Evolutionary conservation across 2,113 vertebrate genomes (phyloP).

Genomic region (Todiramphus saurophagus): DNA sequence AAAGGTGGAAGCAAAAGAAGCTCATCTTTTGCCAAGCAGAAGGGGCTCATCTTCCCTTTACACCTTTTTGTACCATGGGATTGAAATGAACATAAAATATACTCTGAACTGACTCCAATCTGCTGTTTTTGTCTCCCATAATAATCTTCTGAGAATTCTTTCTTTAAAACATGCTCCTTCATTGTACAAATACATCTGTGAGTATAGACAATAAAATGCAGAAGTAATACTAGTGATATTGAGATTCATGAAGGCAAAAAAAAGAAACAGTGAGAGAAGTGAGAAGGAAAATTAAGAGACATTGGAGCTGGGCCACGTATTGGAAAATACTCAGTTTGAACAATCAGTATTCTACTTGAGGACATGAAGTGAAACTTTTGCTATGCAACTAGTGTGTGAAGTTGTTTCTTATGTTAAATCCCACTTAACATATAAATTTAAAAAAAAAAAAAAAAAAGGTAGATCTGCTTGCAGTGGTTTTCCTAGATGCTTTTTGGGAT

Average conservation of each 20-base stretch:
- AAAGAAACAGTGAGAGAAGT: not conserved
- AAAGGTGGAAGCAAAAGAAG: not conserved
- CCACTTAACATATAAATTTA: not conserved
- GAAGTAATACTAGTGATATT: not conserved
- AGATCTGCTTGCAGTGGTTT: not conserved
- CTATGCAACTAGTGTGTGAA: slow-evolving; percentile 2
- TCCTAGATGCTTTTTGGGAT: not conserved
- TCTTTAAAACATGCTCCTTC: not conserved
- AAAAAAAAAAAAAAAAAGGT: not conserved
- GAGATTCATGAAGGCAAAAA: slow-evolving; percentile 34
- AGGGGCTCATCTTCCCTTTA: not conserved
- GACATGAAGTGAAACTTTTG: slow-evolving; percentile 8
- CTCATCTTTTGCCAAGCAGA: not conserved
- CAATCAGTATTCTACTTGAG: not conserved
- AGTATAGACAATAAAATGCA: not conserved
- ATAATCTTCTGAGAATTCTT: not conserved
- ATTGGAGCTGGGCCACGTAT: not conserved
- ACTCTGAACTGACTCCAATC: not conserved
- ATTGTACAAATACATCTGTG: not conserved
- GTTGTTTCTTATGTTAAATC: not conserved
- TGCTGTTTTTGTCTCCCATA: not conserved
- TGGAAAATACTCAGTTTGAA: not conserved
- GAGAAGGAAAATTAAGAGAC: slow-evolving; percentile 25
- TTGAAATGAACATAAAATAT: not conserved
- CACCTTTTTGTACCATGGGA: not conserved